phyloP scores from a whole-genome alignment of 2,888 invertebrate genomes.

The Andrena marginata region DNA sequence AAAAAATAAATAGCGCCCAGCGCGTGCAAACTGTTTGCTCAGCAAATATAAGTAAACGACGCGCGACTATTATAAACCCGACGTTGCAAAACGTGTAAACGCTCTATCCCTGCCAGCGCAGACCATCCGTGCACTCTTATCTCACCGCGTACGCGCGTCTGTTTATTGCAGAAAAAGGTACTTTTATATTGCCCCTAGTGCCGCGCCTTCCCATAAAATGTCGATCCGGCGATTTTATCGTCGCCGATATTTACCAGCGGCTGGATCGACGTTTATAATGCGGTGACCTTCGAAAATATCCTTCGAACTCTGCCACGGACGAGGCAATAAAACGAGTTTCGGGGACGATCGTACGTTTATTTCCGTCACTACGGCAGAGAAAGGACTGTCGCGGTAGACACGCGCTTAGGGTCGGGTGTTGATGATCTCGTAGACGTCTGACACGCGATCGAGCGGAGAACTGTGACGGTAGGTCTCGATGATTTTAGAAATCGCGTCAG shows the following conservation, averaged over 20 bases:
- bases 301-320: conserved; percentile 27
- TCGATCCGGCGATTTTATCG: conserved; percentile 48
- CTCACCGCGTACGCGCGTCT: conserved; percentile 2
- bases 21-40: conserved; percentile 43
- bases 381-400: conserved; percentile 43
- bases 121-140: conserved; percentile 31
- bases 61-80: conserved; percentile 28
- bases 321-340: conserved; percentile 52
- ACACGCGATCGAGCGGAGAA: conserved; percentile 39
- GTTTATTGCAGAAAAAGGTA: conserved; percentile 36
- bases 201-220: conserved; percentile 41
- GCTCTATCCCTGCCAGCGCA: background rate
- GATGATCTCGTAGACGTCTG: conserved; percentile 50
- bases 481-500: conserved; percentile 63
- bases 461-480: conserved; percentile 34
- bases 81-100: conserved; percentile 17
- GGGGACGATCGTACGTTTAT: conserved; percentile 49
- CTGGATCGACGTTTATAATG: conserved; percentile 38
- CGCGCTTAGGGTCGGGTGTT: conserved; percentile 18
- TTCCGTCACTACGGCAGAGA: conserved; percentile 56
- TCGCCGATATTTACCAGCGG: conserved; percentile 19
- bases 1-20: conserved; percentile 3
- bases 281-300: conserved; percentile 47
- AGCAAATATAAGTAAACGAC: conserved; percentile 22
- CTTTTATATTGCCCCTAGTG: conserved; percentile 43